Percentiles rank a stretch among this genome's conserved stretches.
These are phyloP conservation scores for Engraulis encrasicolus DNA, from an alignment of 2,113 vertebrate genomes.

Conservation along the genomic window DNA sequence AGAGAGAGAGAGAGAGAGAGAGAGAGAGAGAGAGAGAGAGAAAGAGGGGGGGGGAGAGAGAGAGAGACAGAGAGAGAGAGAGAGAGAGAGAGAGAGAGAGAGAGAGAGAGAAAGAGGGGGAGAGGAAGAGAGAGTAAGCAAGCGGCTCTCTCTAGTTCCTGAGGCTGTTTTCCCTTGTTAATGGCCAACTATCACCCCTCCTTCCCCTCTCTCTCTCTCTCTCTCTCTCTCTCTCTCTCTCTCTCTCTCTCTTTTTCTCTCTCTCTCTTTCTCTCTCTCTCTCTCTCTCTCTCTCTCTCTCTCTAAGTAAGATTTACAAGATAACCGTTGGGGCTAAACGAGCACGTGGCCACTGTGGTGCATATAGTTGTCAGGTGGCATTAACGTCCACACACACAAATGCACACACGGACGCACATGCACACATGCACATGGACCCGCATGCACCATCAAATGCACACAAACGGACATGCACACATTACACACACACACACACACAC, in stretches of 20 bases:
- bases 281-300: conserved; percentile 70
- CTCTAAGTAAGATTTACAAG: conserved; percentile 75
- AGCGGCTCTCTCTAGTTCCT: conserved; percentile 66
- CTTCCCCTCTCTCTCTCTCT: conserved; percentile 58
- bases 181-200: conserved; percentile 71
- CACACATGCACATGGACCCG: no score
- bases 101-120: not conserved
- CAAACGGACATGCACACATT: no score
- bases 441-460: no score
- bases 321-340: conserved; percentile 73
- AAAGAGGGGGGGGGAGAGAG: no score
- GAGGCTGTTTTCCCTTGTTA: conserved; percentile 77
- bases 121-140: conserved; percentile 43
- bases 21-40: not conserved
- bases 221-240: no score
- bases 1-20: not conserved
- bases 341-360: conserved; percentile 74
- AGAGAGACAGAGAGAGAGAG: no score
- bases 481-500: no score
- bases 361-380: no score
- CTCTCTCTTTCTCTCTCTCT: no score
- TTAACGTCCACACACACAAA: no score
- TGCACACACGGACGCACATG: no score
- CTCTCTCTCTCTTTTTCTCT: no score
- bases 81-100: conserved; percentile 22